Evolutionary conservation across 2,888 invertebrate genomes (phyloP).

Genomic region (Acanthosepion esculentum): DNA sequence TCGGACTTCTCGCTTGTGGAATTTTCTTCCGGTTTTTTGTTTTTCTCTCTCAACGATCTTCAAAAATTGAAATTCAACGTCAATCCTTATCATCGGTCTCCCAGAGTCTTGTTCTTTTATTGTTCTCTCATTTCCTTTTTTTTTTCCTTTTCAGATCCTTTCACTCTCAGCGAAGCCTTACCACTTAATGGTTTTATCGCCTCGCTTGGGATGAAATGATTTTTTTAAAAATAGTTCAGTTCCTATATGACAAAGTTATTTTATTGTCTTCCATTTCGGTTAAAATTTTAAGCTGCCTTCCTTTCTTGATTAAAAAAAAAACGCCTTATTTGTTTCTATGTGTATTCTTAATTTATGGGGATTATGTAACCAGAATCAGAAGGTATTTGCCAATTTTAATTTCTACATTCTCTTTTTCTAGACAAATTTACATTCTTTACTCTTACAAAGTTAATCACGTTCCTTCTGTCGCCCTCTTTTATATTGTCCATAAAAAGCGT

Average conservation of each 20-base stretch:
- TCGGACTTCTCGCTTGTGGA: no score
- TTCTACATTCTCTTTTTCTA: not conserved
- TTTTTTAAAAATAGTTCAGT: no score
- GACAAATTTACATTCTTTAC: not conserved
- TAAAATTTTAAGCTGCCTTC: not conserved
- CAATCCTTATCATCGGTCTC: no score
- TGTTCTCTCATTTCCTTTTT: no score
- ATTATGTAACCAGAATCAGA: not conserved
- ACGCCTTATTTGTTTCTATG: not conserved
- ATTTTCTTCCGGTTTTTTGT: no score
- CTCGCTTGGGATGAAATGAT: no score
- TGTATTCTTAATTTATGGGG: not conserved
- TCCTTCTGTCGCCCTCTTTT: not conserved
- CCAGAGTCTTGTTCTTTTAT: no score
- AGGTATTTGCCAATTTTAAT: not conserved
- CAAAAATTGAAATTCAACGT: no score
- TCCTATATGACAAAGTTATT: not conserved
- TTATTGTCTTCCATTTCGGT: not conserved
- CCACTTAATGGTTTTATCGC: no score
- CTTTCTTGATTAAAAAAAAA: not conserved
- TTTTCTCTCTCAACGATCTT: no score
- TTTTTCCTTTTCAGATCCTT: no score
- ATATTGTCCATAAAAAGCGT: not conserved
- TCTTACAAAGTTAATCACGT: not conserved
- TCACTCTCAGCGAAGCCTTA: no score